Evolutionary conservation across 2,113 vertebrate species (phyloP), one percentile per base, ranked within the genome.

Genomic region (Pagrus major): DNA sequence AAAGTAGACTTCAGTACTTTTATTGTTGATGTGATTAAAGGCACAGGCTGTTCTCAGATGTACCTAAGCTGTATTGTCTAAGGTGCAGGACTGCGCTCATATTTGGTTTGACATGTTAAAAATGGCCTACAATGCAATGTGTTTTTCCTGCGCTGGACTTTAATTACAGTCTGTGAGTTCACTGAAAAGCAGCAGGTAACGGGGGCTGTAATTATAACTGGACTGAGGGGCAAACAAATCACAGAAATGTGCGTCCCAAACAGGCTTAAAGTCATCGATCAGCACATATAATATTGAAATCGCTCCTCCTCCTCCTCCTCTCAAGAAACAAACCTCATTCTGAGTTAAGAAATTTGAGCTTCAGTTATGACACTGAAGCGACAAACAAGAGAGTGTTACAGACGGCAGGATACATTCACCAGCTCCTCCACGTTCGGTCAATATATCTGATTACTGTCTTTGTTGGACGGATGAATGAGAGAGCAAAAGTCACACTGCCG

Each of bases 361-460:
- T 41, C 11, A 54, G 20, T 35, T 35, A 29, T 55, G 54, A 37
- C 63, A 66, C 46, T 41, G 46, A 37, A 70, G 44, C 59, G 49
- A 67, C 61, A 54, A 71, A 56, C 44, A 72, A 52, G 68, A 35
- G 12, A 56, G 31, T 23, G 3, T 69, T 63, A 63, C 9, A 78
- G 46, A 83, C 15, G n/a, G 60, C 27, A 52, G 41, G 27, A 56
- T 55, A 29, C 42, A 71, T n/a, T 33, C 27, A 72, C 16, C 11
- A 35, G 46, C 16, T 81, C 61, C 42, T 64, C 25, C 15, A 11
- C 9, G 41, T 47, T 20, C 44, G 67, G 33, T 76, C 71, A 58
- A 79, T 82, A 74, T 39, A 78, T 78, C 46, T 44, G 54, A 79
- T 71, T 56, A n/a, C 25, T 71, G 37, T 49, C 39, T 49, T 67